Evolutionary conservation across 2,797 vertebrate genomes (phyloP).

Genomic region (Eutrigla gurnardus): DNA sequence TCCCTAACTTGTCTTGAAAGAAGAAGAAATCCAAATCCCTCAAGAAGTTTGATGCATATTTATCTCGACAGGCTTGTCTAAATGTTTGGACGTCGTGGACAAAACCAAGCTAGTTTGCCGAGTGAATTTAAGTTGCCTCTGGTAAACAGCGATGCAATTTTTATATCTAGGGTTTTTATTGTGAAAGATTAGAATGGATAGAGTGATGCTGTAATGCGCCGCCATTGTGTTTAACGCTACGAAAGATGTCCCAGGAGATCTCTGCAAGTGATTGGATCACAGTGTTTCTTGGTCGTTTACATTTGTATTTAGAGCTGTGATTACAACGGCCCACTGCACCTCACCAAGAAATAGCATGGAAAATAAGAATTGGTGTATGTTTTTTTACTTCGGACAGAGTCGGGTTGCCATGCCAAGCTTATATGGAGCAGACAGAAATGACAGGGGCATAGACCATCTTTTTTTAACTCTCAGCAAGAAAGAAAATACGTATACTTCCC

Average conservation of each 20-base stretch:
- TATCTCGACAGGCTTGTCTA: neutral
- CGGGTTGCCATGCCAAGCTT: neutral
- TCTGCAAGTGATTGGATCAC: neutral
- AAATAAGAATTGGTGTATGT: neutral
- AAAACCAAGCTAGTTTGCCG: neutral
- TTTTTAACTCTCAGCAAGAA: neutral
- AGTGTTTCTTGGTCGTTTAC: neutral
- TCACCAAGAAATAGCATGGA: neutral
- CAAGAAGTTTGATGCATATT: no score
- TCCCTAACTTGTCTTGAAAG: neutral
- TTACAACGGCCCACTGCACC: neutral
- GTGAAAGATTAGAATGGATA: neutral
- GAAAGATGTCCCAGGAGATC: no score
- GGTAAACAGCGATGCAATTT: neutral
- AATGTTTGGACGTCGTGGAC: neutral
- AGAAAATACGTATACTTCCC: no score
- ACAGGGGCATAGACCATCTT: neutral
- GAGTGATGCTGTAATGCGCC: no score
- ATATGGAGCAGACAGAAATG: neutral
- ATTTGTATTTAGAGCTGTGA: neutral
- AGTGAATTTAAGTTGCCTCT: no score
- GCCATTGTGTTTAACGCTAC: no score
- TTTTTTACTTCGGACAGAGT: neutral
- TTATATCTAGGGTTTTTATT: neutral
- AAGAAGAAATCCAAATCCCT: neutral